A percentile compares a stretch with the other conserved stretches of the same genome.
Conservation (phyloP, 1,140 invertebrate genomes). For the Myzus persicae region DNA sequence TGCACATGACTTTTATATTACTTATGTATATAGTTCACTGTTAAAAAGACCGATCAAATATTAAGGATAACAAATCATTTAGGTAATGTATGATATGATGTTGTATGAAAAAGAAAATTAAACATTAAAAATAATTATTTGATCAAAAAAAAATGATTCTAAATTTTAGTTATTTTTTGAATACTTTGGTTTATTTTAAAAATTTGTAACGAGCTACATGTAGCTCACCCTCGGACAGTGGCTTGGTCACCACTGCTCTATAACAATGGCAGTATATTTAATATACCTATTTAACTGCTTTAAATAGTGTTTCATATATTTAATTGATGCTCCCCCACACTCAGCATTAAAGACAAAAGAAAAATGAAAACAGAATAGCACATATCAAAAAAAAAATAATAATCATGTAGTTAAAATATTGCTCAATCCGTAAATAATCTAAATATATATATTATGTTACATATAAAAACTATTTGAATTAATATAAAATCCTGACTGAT, state of each 20-base stretch:
- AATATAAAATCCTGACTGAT: not conserved
- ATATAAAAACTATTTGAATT: not conserved
- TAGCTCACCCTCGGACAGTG: too few relatives aligned
- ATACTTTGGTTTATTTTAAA: too few relatives aligned
- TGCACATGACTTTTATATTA: not conserved
- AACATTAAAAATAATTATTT: too few relatives aligned
- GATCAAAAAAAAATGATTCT: not conserved
- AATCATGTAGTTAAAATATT: not conserved
- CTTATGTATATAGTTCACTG: not conserved
- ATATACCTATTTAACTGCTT: not conserved
- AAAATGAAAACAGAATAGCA: not conserved
- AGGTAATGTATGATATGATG: not conserved
- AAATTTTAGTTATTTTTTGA: too few relatives aligned
- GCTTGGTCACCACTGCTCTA: too few relatives aligned
- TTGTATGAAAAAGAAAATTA: too few relatives aligned
- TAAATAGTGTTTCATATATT: not conserved
- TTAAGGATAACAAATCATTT: not conserved
- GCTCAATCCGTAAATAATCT: not conserved
- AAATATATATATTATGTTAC: not conserved
- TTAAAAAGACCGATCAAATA: not conserved
- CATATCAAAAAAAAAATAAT: not conserved
- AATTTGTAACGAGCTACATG: too few relatives aligned
- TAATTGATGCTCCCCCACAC: not conserved
- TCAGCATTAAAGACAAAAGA: not conserved
- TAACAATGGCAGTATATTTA: not conserved